Evolutionary conservation across 2,797 vertebrate genomes (phyloP).

Genomic region (Tokudaia tokunoshimensis): DNA sequence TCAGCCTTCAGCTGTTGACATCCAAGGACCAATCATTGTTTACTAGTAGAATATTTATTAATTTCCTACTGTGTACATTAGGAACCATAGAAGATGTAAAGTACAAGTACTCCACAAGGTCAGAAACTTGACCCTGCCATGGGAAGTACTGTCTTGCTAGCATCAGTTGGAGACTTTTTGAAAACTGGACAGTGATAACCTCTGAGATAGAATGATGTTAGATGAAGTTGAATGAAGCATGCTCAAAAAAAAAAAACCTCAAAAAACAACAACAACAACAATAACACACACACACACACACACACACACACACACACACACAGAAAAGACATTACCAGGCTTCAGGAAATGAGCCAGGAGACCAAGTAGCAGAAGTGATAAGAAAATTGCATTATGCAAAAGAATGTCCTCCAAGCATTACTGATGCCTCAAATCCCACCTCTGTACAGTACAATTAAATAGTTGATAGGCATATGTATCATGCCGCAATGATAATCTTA

Average conservation of each 20-base stretch:
- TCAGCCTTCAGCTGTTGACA: neutral
- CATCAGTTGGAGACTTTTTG: neutral
- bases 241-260: neutral
- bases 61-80: slow-evolving; percentile 20
- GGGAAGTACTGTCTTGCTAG: slow-evolving; percentile 11
- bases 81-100: neutral
- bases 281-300: too few species aligned
- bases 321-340: neutral
- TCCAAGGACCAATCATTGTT: neutral
- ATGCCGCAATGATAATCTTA: neutral
- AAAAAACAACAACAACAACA: too few species aligned
- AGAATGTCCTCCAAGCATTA: slow-evolving; percentile 15
- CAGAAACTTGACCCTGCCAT: neutral
- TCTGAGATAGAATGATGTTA: neutral
- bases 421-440: neutral
- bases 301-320: too few species aligned
- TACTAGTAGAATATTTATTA: slow-evolving; percentile 33
- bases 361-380: neutral
- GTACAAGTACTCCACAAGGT: neutral
- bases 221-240: neutral
- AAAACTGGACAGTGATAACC: slow-evolving; percentile 5
- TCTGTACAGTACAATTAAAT: neutral
- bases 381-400: slow-evolving; percentile 33
- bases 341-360: neutral
- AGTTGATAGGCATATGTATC: neutral